Percentiles rank a stretch among this genome's conserved stretches.
phyloP scores from a whole-genome alignment of 2,797 vertebrate genomes.

The Anas flavirostris region DNA sequence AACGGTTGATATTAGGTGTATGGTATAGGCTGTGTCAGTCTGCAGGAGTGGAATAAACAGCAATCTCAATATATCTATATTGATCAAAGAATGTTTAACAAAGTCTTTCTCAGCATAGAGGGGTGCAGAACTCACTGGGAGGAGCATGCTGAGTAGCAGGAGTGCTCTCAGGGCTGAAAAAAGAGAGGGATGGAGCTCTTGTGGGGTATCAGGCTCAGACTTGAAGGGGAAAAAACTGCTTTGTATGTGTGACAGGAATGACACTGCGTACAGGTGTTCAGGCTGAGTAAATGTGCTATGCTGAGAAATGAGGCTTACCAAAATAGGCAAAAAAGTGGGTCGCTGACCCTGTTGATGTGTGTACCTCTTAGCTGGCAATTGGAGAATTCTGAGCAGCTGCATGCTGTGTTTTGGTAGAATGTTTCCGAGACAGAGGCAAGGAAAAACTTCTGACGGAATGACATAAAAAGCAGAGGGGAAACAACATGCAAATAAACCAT shows the following conservation, averaged over 20 bases:
- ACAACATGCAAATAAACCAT: neutral
- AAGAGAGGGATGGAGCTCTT: accelerated
- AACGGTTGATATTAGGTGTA: neutral
- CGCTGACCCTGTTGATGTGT: accelerated
- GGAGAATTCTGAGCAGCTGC: neutral
- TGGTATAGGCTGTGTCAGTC: neutral
- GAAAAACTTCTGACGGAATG: neutral
- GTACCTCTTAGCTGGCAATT: neutral
- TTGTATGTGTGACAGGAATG: neutral
- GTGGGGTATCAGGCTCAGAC: neutral
- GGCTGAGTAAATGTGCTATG: neutral
- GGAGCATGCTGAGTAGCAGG: neutral
- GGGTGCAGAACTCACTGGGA: neutral
- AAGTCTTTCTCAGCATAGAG: neutral
- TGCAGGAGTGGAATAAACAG: neutral
- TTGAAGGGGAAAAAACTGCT: neutral
- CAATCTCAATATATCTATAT: neutral
- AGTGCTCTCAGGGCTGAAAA: neutral
- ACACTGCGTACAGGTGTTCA: accelerated
- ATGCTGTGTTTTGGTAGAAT: neutral
- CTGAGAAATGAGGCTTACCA: neutral
- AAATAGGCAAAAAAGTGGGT: neutral
- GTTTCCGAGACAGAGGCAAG: neutral
- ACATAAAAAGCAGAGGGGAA: neutral
- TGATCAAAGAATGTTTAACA: neutral